Evolutionary conservation across 2,113 vertebrate species (phyloP), one percentile per base, ranked within the genome.

Genomic region (Gnathonemus longibarbis): DNA sequence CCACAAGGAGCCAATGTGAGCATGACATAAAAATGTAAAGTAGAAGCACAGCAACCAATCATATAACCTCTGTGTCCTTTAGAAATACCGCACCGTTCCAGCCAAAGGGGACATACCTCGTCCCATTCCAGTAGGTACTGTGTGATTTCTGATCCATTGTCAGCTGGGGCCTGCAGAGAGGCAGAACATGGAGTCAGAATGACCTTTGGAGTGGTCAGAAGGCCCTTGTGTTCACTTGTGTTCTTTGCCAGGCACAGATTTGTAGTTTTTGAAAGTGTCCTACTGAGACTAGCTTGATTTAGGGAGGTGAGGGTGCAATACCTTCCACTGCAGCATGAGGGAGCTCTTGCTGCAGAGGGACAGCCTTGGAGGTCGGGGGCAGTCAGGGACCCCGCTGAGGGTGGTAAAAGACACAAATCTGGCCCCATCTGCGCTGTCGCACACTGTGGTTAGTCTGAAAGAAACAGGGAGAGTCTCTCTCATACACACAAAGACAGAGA

Each of bases 61-160:
- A 35, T 10, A 74, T 74, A 9, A n/a, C 66, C 66, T 35, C 66
- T 74, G 27, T 15, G 9, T 11, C 8, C 10, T 11, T 70, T 31
- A 70, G 66, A 31, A 77, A 77, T 19, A 39, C 31, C 1, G 35
- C 15, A 39, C 13, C 1, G 11, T 77, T 39, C 5, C 74, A 80
- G 74, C 74, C 35, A 42, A 80, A 19, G 10, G 8, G 66, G 17
- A 74, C 95, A 95, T 95, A 97, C 97, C 96, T 98, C 97, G 94
- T 97, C 96, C 97, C 97, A 98, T 91, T 97, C 97, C 93, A 98
- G 94, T 93, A 97, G 95, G 94, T 97, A 98, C 95, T 94, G 96
- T 93, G 95, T 97, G 94, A 98, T 96, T 96, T 97, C 97, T 92
- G 97, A 98, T 92, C 97, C 97, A 58, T 97, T 98, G 93, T 98